Evolutionary conservation across 2,888 invertebrate genomes (phyloP).

Genomic region (Cetonia aurata): DNA sequence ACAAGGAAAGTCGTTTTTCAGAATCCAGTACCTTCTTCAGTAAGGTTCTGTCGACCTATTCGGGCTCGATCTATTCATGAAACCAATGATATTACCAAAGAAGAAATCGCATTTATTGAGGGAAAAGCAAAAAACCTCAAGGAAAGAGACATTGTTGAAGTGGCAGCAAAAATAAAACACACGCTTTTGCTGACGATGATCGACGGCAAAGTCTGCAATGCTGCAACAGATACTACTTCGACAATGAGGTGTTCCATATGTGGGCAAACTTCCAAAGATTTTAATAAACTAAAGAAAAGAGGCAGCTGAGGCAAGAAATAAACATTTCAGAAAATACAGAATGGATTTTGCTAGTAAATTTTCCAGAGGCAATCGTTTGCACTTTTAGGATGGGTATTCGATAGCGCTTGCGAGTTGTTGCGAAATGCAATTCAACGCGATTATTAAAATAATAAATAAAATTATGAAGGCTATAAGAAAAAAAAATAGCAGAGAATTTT

Average conservation of each 20-base stretch:
- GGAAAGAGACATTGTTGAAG: slow-evolving; percentile 11
- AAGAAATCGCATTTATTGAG: slow-evolving; percentile 52
- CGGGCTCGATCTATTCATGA: slow-evolving; percentile 55
- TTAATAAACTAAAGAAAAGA: slow-evolving; percentile 48
- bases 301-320: slow-evolving; percentile 44
- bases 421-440: too few relatives aligned
- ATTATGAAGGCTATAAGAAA: too few relatives aligned
- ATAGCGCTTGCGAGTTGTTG: too few relatives aligned
- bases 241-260: slow-evolving; percentile 55
- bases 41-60: slow-evolving; percentile 56
- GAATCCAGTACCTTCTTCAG: slow-evolving; percentile 56
- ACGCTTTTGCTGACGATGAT: slow-evolving; percentile 53
- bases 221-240: slow-evolving; percentile 51
- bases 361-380: slow-evolving; percentile 46
- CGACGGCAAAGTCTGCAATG: slow-evolving; percentile 56
- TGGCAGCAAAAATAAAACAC: slow-evolving; percentile 48
- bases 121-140: slow-evolving; percentile 34
- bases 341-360: too few relatives aligned
- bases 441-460: too few relatives aligned
- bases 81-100: slow-evolving; percentile 53
- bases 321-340: too few relatives aligned
- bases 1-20: slow-evolving; percentile 51
- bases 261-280: slow-evolving; percentile 52
- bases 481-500: too few relatives aligned
- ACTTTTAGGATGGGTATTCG: too few relatives aligned